Base-by-base conservation (phyloP, 2,113 vertebrate species). In the Chelonoidis abingdonii region DNA sequence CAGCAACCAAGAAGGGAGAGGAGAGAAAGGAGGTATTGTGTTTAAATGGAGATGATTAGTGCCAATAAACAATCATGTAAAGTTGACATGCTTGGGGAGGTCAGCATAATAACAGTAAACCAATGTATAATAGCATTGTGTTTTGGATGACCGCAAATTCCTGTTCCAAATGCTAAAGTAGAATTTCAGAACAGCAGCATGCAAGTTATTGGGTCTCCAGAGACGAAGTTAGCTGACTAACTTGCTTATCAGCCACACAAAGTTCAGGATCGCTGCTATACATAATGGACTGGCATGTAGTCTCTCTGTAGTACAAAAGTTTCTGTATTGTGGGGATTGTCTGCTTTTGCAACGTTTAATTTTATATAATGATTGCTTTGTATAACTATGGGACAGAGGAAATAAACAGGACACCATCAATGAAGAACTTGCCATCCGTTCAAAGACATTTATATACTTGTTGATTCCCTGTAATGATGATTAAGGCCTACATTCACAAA, bases 221-320 rank as follows among this genome's bases (percentile, higher is more conserved):
- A 86, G 53, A 13, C 81, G 75, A 35, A 59, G 4, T 82, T 41
- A 52, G 8, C 44, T 90, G 7, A 53, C 85, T 1, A 6, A 47
- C 12, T 57, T 2, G 8, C 27, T 84, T 92, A 83, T 16, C 8
- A 19, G 17, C 25, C 81, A 80, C 10, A 76, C 53, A 52, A 6
- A 0, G 1, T 47, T 72, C 14, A 14, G 35, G 52, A 83, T 62
- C 2, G 6, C 3, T 72, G 24, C 5, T 9, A 7, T 41, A 76
- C 38, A 2, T 92, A 72, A 35, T 0, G 1, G 9, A 69, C 3
- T 87, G 7, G 44, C 80, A 56, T 13, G 1, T 10, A 25, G 72
- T 54, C 29, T 3, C 0, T n/a, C 80, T 87, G 81, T 44, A 27
- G 11, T 65, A 52, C 25, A 6, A 65, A 80, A 5, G 16, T 19